Evolutionary conservation across 37 sponge, comb jelly and placozoan species (phyloP).

Genomic region (Tethya wilhelma): DNA sequence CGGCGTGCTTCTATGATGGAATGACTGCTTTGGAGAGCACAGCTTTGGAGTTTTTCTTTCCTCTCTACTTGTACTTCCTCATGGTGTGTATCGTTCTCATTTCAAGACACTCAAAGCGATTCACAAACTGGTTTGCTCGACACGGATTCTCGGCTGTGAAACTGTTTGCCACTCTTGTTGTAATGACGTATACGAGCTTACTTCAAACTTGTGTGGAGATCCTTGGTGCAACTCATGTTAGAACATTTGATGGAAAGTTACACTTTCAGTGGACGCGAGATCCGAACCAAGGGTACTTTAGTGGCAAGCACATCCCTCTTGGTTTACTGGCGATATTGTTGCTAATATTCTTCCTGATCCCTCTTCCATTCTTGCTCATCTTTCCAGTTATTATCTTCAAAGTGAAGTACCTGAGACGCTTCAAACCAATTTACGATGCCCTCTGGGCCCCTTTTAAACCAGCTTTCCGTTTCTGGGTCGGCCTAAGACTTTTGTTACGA

Average conservation of each 20-base stretch:
- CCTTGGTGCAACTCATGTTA: not conserved
- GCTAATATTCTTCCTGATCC: constrained; percentile 22
- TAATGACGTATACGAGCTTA: constrained; percentile 42
- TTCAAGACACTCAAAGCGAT: not conserved
- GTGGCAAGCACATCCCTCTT: constrained; percentile 28
- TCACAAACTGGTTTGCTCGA: constrained; percentile 8
- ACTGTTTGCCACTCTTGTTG: constrained; percentile 45
- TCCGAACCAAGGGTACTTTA: constrained; percentile 29
- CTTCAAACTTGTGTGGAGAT: constrained; percentile 30
- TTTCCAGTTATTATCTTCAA: constrained; percentile 17
- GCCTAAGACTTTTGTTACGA: constrained; percentile 47
- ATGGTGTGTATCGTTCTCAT: constrained; percentile 38
- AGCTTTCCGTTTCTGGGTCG: constrained; percentile 52
- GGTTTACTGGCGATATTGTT: constrained; percentile 21
- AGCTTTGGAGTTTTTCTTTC: constrained; percentile 39
- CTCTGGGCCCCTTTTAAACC: constrained; percentile 54
- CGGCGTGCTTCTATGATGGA: constrained; percentile 56
- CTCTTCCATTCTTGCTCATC: constrained; percentile 29
- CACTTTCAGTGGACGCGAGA: constrained; percentile 31
- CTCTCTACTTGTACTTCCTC: constrained; percentile 52
- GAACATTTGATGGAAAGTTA: not conserved
- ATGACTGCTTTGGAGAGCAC: constrained; percentile 30
- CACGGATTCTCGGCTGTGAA: constrained; percentile 24
- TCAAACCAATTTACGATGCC: constrained; percentile 55
- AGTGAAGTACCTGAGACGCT: not conserved